Evolutionary conservation across 2,888 invertebrate genomes (phyloP).

Genomic region (Anaspis maculata): DNA sequence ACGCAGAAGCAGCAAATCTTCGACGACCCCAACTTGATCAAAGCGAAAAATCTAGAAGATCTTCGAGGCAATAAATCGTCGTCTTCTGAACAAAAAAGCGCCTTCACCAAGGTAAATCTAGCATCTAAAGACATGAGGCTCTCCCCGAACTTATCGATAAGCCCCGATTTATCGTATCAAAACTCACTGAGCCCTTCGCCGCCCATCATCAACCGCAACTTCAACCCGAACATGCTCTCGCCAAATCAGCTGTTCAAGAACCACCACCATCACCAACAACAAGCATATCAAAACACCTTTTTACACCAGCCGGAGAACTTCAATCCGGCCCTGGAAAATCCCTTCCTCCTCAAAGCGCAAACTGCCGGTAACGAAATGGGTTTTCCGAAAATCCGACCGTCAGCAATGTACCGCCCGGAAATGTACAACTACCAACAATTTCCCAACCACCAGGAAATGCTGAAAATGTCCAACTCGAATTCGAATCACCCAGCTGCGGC

Average conservation of each 20-base stretch:
- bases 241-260: conserved; percentile 49
- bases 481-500: conserved; percentile 64
- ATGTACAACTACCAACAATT: conserved; percentile 47
- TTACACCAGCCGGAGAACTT: conserved; percentile 46
- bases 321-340: conserved; percentile 28
- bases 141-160: conserved; percentile 64
- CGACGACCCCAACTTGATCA: conserved; percentile 46
- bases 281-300: conserved; percentile 41
- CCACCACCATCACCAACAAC: conserved; percentile 46
- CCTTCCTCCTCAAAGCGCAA: conserved; percentile 36
- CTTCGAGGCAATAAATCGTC: conserved; percentile 41
- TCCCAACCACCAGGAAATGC: conserved; percentile 34
- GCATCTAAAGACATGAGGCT: conserved; percentile 37
- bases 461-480: conserved; percentile 38
- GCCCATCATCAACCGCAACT: conserved; percentile 40
- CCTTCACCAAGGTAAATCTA: conserved; percentile 72
- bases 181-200: conserved; percentile 71
- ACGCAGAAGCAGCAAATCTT: conserved; percentile 50
- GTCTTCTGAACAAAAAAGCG: conserved; percentile 59
- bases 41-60: conserved; percentile 45
- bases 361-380: conserved; percentile 36
- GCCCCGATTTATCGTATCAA: conserved; percentile 71
- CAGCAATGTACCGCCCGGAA: conserved; percentile 53
- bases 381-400: conserved; percentile 47
- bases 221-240: conserved; percentile 44